These are phyloP conservation scores for Lampropteryx suffumata DNA, from an alignment of 2,888 invertebrate species.

Conservation along the genomic window DNA sequence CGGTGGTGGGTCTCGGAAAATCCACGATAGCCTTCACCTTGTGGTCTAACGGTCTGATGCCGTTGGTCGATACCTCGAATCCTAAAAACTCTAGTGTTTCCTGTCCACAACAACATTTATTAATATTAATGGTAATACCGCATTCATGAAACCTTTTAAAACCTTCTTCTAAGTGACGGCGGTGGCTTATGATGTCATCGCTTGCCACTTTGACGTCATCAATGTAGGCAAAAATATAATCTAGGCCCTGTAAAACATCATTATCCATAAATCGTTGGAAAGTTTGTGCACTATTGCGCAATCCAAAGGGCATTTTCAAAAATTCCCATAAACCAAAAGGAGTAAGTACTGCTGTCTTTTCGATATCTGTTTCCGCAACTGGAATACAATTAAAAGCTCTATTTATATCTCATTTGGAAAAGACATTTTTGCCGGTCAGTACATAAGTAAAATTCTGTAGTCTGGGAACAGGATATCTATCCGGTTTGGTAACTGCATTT, in stretches of 20 bases:
- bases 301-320: slow-evolving; percentile 15
- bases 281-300: slow-evolving; percentile 20
- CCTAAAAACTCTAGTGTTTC: slow-evolving; percentile 11
- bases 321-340: slow-evolving; percentile 15
- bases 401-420: slow-evolving; percentile 9
- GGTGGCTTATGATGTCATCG: slow-evolving; percentile 7
- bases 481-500: slow-evolving; percentile 12
- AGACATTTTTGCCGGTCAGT: slow-evolving; percentile 8
- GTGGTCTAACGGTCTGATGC: slow-evolving; percentile 22
- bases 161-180: slow-evolving; percentile 1
- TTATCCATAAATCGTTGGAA: no score
- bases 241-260: no score
- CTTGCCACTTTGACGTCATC: slow-evolving; percentile 45
- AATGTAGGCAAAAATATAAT: slow-evolving; percentile 38
- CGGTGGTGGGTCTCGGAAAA: slow-evolving; percentile 22
- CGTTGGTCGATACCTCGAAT: slow-evolving; percentile 26
- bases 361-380: slow-evolving; percentile 1
- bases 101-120: slow-evolving; percentile 2
- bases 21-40: slow-evolving; percentile 27
- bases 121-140: slow-evolving; percentile 8
- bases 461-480: slow-evolving; percentile 15
- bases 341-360: slow-evolving; percentile 16
- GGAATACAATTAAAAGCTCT: slow-evolving; percentile 14
- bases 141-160: slow-evolving; percentile 1
- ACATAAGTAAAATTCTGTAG: slow-evolving; percentile 18